These are phyloP conservation scores for Iguana delicatissima DNA, from an alignment of 2,797 vertebrate species.

Conservation along the genomic window DNA sequence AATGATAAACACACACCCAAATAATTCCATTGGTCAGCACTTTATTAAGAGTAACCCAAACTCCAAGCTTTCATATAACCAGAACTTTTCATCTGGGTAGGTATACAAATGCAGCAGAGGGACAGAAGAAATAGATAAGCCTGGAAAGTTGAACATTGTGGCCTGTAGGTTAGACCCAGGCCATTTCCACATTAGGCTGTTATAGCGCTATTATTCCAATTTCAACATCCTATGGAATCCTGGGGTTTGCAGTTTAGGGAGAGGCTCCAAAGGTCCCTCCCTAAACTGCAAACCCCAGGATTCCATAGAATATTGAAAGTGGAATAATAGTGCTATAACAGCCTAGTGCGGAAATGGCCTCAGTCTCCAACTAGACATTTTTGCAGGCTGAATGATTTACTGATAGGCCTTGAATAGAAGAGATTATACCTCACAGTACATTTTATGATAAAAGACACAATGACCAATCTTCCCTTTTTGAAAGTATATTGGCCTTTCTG, in stretches of 20 bases:
- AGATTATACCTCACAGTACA: not conserved
- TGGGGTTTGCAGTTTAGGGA: no score
- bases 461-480: not conserved
- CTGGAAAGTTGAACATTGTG: not conserved
- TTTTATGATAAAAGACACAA: not conserved
- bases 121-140: not conserved
- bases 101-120: not conserved
- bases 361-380: not conserved
- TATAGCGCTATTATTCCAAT: no score
- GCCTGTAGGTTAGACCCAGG: not conserved
- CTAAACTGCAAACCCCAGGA: no score
- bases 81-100: not conserved
- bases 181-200: no score
- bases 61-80: not conserved
- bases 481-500: not conserved
- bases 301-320: no score
- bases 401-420: not conserved
- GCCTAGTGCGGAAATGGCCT: not conserved
- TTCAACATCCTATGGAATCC: no score
- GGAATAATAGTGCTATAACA: no score
- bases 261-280: no score
- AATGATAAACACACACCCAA: not conserved
- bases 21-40: not conserved
- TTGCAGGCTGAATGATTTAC: not conserved
- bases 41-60: not conserved